phyloP scores from a whole-genome alignment of 1,140 invertebrate genomes.

The Papilio xuthus region DNA sequence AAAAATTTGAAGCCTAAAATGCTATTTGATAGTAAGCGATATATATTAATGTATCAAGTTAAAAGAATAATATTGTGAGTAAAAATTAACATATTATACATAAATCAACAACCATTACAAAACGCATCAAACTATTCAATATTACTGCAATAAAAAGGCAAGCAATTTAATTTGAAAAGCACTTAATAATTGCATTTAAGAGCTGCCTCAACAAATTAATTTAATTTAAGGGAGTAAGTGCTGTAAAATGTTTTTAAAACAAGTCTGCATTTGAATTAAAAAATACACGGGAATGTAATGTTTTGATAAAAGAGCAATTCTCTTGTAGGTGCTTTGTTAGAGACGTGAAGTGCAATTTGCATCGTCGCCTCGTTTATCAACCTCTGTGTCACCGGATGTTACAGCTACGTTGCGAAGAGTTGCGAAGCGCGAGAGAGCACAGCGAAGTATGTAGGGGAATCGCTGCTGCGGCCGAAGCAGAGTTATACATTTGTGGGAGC shows the following conservation, averaged over 20 bases:
- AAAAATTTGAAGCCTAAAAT: not conserved
- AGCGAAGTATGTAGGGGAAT: not conserved
- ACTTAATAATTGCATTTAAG: constrained; percentile 6
- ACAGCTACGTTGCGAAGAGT: not conserved
- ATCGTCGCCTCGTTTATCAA: not conserved
- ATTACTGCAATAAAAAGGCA: not conserved
- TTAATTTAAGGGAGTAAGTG: not conserved
- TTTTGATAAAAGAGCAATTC: not conserved
- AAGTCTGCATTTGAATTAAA: not conserved
- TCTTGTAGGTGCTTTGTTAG: not conserved
- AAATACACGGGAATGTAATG: not conserved
- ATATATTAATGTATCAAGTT: not conserved
- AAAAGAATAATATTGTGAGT: not conserved
- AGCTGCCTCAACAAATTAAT: not conserved
- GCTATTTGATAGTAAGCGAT: too few relatives aligned
- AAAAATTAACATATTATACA: not conserved
- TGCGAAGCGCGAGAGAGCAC: not conserved
- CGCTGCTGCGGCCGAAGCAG: not conserved
- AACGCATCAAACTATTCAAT: not conserved
- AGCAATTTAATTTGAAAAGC: constrained; percentile 16
- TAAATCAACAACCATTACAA: not conserved
- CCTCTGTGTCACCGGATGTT: not conserved
- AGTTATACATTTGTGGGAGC: not conserved
- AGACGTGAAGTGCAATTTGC: not conserved
- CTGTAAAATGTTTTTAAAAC: not conserved